phyloP scores from a whole-genome alignment of 2,888 invertebrate genomes.

The Dynastes grantii region DNA sequence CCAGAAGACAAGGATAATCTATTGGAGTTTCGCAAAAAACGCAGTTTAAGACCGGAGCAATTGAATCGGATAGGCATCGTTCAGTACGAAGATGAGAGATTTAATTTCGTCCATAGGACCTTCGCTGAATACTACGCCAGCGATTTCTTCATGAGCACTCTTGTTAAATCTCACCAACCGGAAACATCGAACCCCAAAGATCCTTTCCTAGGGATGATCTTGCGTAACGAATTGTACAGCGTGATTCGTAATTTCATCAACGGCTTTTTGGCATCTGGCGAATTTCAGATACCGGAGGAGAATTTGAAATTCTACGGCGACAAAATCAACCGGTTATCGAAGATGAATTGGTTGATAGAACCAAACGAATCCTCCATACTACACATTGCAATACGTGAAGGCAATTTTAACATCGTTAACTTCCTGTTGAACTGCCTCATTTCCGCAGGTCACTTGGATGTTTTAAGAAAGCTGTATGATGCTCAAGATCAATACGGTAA shows the following conservation, averaged over 20 bases:
- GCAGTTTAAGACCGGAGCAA: neutral
- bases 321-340: neutral
- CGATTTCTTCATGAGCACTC: conserved; percentile 9
- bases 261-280: neutral
- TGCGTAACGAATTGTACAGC: neutral
- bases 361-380: neutral
- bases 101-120: conserved; percentile 4
- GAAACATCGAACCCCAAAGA: neutral
- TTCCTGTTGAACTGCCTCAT: neutral
- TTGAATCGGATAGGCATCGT: conserved; percentile 25
- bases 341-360: neutral
- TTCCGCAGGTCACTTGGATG: neutral
- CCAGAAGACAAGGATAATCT: neutral
- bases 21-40: conserved; percentile 4
- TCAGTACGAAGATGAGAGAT: neutral
- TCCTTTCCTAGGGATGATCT: neutral
- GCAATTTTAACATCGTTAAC: neutral
- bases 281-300: neutral
- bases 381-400: neutral
- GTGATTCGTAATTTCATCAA: conserved; percentile 3
- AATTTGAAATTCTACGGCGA: neutral
- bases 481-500: neutral
- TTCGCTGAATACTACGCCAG: conserved; percentile 21
- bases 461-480: neutral
- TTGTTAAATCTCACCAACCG: neutral